Evolutionary conservation across 2,113 vertebrate species (phyloP).

Genomic region (Phrynosoma platyrhinos): DNA sequence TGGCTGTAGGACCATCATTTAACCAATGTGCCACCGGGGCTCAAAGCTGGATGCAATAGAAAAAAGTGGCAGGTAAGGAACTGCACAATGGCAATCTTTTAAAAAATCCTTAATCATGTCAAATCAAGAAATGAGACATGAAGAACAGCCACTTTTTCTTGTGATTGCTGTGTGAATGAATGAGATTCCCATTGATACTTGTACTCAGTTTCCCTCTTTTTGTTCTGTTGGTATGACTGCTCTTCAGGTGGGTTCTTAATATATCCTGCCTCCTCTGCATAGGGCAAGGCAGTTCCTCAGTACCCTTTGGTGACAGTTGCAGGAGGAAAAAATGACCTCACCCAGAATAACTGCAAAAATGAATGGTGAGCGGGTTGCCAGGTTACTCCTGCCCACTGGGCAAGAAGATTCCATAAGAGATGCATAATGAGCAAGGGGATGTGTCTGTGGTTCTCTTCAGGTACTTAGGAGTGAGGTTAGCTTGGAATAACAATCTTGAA

Average conservation of each 20-base stretch:
- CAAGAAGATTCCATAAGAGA: not conserved
- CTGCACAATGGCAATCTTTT: no score
- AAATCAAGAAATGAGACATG: not conserved
- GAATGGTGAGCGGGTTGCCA: no score
- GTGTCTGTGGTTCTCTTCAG: not conserved
- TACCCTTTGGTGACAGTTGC: not conserved
- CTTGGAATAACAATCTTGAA: not conserved
- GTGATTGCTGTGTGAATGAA: not conserved
- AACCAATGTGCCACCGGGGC: no score
- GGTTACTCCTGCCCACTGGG: not conserved
- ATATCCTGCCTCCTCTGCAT: not conserved
- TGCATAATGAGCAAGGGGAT: no score
- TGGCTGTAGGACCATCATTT: no score
- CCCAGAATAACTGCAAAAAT: not conserved
- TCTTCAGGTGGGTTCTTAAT: not conserved
- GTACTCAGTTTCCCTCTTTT: not conserved
- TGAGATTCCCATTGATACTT: not conserved
- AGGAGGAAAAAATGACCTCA: not conserved
- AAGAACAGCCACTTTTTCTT: not conserved
- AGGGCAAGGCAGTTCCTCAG: not conserved
- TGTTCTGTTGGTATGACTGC: no score
- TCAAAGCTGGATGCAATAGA: not conserved
- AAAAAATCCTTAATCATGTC: not conserved
- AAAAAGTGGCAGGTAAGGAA: not conserved
- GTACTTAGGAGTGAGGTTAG: not conserved